Evolutionary conservation across 2,113 vertebrate species (phyloP).

Genomic region (Isichthys henryi): DNA sequence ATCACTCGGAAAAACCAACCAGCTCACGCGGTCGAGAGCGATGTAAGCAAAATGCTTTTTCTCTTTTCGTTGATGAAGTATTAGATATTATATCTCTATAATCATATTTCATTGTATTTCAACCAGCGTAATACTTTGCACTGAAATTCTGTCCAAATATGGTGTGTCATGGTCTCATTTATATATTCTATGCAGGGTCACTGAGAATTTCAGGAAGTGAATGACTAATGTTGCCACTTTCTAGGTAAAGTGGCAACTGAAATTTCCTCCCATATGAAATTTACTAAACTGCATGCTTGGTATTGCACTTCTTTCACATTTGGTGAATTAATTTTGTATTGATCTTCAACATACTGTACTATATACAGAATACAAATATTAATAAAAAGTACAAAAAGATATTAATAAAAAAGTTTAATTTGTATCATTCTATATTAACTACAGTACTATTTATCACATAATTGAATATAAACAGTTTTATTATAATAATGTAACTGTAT

Average conservation of each 20-base stretch:
- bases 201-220: not conserved
- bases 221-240: not conserved
- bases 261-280: not conserved
- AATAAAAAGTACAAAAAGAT: not conserved
- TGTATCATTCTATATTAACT: not conserved
- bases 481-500: not conserved
- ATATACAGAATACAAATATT: not conserved
- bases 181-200: not conserved
- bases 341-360: not conserved
- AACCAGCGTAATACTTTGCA: not conserved
- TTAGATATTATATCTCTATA: not conserved
- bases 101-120: not conserved
- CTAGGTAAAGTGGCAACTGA: not conserved
- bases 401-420: not conserved
- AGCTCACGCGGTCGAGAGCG: conserved; percentile 31
- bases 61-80: not conserved
- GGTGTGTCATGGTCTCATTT: not conserved
- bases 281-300: not conserved
- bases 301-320: not conserved
- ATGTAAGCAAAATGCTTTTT: conserved; percentile 31
- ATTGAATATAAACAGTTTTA: not conserved
- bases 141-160: not conserved
- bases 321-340: not conserved
- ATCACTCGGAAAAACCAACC: conserved; percentile 32
- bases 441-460: not conserved